These are phyloP conservation scores for Tenthredo livida DNA, from an alignment of 2,888 invertebrate species.

Conservation along the genomic window DNA sequence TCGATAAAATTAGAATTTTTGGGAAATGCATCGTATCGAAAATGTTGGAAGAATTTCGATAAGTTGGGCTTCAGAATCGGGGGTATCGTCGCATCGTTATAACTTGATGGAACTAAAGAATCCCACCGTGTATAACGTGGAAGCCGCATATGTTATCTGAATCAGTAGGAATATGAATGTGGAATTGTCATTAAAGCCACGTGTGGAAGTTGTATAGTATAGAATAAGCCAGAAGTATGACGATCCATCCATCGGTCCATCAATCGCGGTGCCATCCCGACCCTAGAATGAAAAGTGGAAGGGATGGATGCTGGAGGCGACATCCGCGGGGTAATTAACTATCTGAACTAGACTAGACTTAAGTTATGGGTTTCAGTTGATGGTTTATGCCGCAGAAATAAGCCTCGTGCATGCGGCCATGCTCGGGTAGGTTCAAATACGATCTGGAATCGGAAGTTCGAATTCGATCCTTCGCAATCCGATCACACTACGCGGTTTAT, in stretches of 20 bases:
- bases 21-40: neutral
- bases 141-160: slow-evolving; percentile 65
- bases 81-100: neutral
- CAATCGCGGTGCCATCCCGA: slow-evolving; percentile 8
- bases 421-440: slow-evolving; percentile 44
- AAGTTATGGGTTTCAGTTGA: slow-evolving; percentile 43
- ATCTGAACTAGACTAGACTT: neutral
- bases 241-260: slow-evolving; percentile 7
- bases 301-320: slow-evolving; percentile 11
- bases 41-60: neutral
- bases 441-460: slow-evolving; percentile 22
- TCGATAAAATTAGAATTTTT: neutral
- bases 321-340: slow-evolving; percentile 16
- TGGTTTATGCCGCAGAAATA: slow-evolving; percentile 42
- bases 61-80: neutral
- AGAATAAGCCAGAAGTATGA: slow-evolving; percentile 37
- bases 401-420: slow-evolving; percentile 31
- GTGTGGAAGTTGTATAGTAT: slow-evolving; percentile 58
- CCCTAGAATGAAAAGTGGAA: slow-evolving; percentile 10
- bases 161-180: slow-evolving; percentile 68
- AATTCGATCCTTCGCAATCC: slow-evolving; percentile 26
- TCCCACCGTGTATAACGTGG: slow-evolving; percentile 42
- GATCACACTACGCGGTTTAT: neutral
- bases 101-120: slow-evolving; percentile 9
- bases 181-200: slow-evolving; percentile 69